Conservation (phyloP, 2,113 vertebrate species). For the Plectropomus leopardus region DNA sequence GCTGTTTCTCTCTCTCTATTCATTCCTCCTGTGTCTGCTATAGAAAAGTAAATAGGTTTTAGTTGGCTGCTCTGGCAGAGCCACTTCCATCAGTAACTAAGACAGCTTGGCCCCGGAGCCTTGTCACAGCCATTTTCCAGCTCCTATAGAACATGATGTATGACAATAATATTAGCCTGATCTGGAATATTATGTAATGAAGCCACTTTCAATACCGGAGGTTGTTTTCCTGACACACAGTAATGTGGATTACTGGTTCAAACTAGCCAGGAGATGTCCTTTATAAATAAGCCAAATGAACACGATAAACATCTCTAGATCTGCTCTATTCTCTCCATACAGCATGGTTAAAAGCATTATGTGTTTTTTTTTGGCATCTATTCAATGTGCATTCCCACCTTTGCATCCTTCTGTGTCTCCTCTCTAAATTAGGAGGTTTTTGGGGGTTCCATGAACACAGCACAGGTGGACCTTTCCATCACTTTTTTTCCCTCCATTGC, state of each 20-base stretch:
- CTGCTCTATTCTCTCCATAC: not conserved
- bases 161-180: slow-evolving; percentile 41
- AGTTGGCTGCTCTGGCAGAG: slow-evolving; percentile 51
- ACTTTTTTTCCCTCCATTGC: no score
- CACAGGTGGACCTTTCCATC: no score
- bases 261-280: not conserved
- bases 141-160: slow-evolving; percentile 58
- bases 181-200: slow-evolving; percentile 48
- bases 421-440: no score
- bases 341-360: not conserved
- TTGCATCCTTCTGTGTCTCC: no score
- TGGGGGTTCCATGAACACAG: no score
- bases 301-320: not conserved
- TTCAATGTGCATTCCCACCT: no score
- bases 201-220: slow-evolving; percentile 10
- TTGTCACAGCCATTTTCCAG: slow-evolving; percentile 52
- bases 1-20: not conserved
- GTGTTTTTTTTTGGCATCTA: no score
- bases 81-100: slow-evolving; percentile 65
- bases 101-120: slow-evolving; percentile 46
- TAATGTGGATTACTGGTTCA: slow-evolving; percentile 2
- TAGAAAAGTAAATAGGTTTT: slow-evolving; percentile 60
- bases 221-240: slow-evolving; percentile 15
- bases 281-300: not conserved
- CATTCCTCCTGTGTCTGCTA: slow-evolving; percentile 26